Percentiles rank a stretch among this genome's conserved stretches.
Conservation (phyloP, 2,888 invertebrate species). For the Octonoba sinensis region DNA sequence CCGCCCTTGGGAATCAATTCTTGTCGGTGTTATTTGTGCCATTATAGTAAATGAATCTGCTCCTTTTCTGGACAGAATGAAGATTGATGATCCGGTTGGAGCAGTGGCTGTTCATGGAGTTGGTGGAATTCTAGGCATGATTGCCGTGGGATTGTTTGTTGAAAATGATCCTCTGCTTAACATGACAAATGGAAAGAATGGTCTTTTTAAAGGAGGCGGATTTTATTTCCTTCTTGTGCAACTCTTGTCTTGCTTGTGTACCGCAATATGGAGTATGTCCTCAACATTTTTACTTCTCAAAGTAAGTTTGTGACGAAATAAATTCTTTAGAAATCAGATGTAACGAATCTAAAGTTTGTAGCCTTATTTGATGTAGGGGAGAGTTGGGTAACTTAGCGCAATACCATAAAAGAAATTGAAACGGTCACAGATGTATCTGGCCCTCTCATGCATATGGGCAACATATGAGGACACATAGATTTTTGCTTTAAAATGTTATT, state of each 20-base stretch:
- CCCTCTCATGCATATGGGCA: too few species aligned
- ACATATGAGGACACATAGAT: too few species aligned
- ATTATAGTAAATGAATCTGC: conserved; percentile 79
- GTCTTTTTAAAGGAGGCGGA: conserved; percentile 79
- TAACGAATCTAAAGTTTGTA: too few species aligned
- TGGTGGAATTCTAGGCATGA: conserved; percentile 77
- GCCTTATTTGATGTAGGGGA: too few species aligned
- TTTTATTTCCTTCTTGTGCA: conserved; percentile 90
- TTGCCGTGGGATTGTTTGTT: conserved; percentile 91
- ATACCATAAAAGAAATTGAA: too few species aligned
- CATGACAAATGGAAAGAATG: conserved; percentile 70
- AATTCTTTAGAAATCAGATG: not conserved
- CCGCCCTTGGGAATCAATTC: conserved; percentile 86
- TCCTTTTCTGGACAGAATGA: conserved; percentile 82
- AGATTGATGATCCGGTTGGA: conserved; percentile 91
- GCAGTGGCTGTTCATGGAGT: conserved; percentile 89
- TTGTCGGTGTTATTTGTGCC: conserved; percentile 86
- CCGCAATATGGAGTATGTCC: conserved; percentile 81
- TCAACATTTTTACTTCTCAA: conserved; percentile 74
- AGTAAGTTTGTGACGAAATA: conserved; percentile 21
- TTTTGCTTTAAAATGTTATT: too few species aligned
- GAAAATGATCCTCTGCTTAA: conserved; percentile 73
- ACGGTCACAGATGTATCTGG: too few species aligned
- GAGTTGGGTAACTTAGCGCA: too few species aligned
- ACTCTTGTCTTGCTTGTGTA: conserved; percentile 79